Evolutionary conservation across 2,888 invertebrate species (phyloP), one percentile per base, ranked within the genome.

Genomic region (Ctena decussata): DNA sequence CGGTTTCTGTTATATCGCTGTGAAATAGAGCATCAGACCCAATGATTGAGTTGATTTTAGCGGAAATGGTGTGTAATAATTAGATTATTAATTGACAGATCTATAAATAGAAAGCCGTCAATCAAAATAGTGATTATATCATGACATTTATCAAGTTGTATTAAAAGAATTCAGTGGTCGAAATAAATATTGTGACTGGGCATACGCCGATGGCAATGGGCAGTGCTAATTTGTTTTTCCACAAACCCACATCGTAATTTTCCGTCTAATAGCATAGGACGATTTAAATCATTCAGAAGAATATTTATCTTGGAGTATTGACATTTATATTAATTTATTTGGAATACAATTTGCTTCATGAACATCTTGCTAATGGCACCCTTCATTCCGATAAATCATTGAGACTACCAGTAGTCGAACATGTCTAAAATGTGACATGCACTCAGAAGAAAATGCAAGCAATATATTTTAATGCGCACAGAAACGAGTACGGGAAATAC

Each of bases 51-150:
- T 57, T 57, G 27, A 57, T 57, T 57, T 57, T 2, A 57, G 57
- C 32, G 65, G 65, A 65, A 65, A 65, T 35, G 35, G 65, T 35
- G 65, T 65, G 35, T 65, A 65, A 65, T 65, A 65, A 65, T 65
- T 65, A 65, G 65, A 65, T 35, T 65, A 65, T 65, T 65, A 35
- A 65, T 35, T 65, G 65, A 65, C 65, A 35, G 65, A 15, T 35
- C 65, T 65, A 65, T 65, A 35, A 35, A 65, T 65, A 65, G 32
- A 65, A 57, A 27, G 8, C 5, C n/a, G 1, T 35, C 65, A 30
- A 18, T 8, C 35, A 30, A 24, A 5, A n/a, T 18, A 35, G 18
- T 35, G 65, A 35, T 65, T 65, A 65, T 65, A 65, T 35, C 35
- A 65, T 65, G 65, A 18, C 21, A 65, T 65, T 65, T 35, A 65